These are phyloP conservation scores for Carabus problematicus DNA, from an alignment of 2,888 invertebrate species.

Conservation along the genomic window DNA sequence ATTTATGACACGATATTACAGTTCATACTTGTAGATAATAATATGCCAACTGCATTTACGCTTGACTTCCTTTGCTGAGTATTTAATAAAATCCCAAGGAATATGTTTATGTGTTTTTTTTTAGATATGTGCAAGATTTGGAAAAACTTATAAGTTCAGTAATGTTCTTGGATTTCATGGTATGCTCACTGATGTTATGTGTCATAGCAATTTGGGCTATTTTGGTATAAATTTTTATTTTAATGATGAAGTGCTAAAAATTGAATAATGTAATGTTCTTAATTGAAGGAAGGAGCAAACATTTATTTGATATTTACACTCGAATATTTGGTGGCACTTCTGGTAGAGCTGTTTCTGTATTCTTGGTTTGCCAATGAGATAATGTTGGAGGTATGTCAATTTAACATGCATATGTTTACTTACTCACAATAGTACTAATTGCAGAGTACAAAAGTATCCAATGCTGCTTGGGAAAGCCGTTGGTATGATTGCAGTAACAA, in stretches of 20 bases:
- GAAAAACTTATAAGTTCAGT: constrained; percentile 60
- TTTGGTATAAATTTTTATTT: constrained; percentile 29
- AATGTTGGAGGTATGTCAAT: constrained; percentile 54
- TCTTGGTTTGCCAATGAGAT: constrained; percentile 63
- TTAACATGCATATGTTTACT: not conserved
- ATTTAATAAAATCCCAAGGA: too few relatives aligned
- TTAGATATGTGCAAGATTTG: constrained; percentile 57
- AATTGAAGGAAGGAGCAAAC: constrained; percentile 45
- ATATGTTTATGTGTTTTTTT: constrained; percentile 46
- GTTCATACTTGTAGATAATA: too few relatives aligned
- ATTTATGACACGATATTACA: too few relatives aligned
- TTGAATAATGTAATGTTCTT: constrained; percentile 13
- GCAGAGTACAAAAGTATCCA: constrained; percentile 44
- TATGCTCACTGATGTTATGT: constrained; percentile 62
- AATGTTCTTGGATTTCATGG: constrained; percentile 61
- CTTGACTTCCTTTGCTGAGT: too few relatives aligned
- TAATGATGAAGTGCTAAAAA: not conserved
- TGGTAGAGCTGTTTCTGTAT: constrained; percentile 61
- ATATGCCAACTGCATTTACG: too few relatives aligned
- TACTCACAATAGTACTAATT: constrained; percentile 10
- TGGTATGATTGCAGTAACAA: constrained; percentile 44
- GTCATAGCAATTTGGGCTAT: constrained; percentile 60
- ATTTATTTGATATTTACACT: constrained; percentile 51
- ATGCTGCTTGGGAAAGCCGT: constrained; percentile 43
- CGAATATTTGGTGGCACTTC: constrained; percentile 60